Evolutionary conservation across 2,888 invertebrate species (phyloP).

Genomic region (Pasiphila rectangulata): DNA sequence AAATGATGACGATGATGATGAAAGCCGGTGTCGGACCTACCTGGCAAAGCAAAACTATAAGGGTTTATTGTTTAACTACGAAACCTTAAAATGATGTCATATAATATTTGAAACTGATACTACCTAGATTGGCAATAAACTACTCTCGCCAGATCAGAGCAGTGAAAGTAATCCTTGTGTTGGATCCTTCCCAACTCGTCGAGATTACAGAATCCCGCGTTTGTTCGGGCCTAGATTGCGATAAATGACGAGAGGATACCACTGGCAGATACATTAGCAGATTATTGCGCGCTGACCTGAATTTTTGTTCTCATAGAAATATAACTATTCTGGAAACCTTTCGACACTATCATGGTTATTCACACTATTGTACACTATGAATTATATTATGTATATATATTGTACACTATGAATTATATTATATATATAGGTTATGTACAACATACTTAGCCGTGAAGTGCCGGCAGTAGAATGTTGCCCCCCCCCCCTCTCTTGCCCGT

Average conservation of each 20-base stretch:
- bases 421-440: too few species aligned
- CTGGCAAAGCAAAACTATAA: too few species aligned
- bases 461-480: too few species aligned
- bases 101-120: not conserved
- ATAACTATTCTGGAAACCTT: too few species aligned
- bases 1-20: too few species aligned
- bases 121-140: slow-evolving; percentile 4
- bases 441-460: too few species aligned
- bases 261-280: slow-evolving; percentile 1
- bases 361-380: too few species aligned
- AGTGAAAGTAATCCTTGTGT: slow-evolving; percentile 23
- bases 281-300: not conserved
- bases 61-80: not conserved
- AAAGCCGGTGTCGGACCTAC: too few species aligned
- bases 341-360: too few species aligned
- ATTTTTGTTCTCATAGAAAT: not conserved
- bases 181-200: slow-evolving; percentile 22
- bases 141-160: slow-evolving; percentile 12
- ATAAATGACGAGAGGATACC: slow-evolving; percentile 13
- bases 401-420: too few species aligned
- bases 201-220: slow-evolving; percentile 16
- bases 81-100: not conserved
- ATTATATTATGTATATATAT: too few species aligned
- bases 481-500: too few species aligned
- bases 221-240: slow-evolving; percentile 10